Evolutionary conservation across 2,797 vertebrate genomes (phyloP), one percentile per base, ranked within the genome.

Genomic region (Hyperoplus lanceolatus): DNA sequence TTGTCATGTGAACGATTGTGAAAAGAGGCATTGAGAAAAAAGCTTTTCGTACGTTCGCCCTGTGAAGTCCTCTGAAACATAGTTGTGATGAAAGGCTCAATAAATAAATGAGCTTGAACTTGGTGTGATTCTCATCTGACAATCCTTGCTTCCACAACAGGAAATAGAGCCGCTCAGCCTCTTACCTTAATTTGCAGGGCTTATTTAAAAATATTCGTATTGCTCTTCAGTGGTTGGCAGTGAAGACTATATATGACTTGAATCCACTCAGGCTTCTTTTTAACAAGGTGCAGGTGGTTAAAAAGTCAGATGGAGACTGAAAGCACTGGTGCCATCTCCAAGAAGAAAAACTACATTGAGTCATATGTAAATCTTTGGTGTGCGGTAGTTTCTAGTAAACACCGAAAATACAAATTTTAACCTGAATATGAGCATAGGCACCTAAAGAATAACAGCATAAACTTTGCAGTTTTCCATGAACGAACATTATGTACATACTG

Each of bases 1-100:
- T 87, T 87, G 81, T 84, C 66, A 76, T 66, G 81, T 88, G 81
- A 84, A 65, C 79, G 83, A 88, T 80, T 62, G 43, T 76, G 87
- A 87, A 87, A 69, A 78, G 57, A 79, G 73, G 36, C 68, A 75
- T 81, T 57, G n/a, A 73, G 82, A 86, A 57, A 73, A 62, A 62
- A 77, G 29, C 29, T 29, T 29, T 29, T 84, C 41, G 14, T 38
- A 6, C 62, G 41, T 77, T 73, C 78, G 71, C 63, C 21, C 72
- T n/a, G 38, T 36, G 46, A 66, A 70, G 65, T 82, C 88, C 82
- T 57, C 1, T 5, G 87, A 88, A 84, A 89, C 39, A 6, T 8
- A 46, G 73, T 66, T 29, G 66, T 68, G 71, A 90, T 87, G 83
- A 90, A 86, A 81, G 69, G 68, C 62, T 77, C 68, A 81, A 84